phyloP scores from a whole-genome alignment of 2,113 vertebrate genomes.

The Chunga burmeisteri region DNA sequence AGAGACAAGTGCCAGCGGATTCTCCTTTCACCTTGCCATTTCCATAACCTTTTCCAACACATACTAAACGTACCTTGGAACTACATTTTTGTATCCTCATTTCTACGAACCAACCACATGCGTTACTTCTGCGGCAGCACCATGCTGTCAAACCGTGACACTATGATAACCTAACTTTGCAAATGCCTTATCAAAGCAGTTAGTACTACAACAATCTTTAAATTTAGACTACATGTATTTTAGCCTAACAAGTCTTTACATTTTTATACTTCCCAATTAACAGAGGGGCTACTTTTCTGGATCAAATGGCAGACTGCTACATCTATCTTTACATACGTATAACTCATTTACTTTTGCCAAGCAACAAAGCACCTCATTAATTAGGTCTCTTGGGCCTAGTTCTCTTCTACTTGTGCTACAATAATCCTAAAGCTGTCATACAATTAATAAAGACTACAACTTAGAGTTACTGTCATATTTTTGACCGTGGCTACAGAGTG shows the following conservation, averaged over 20 bases:
- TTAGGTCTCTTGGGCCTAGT: background rate
- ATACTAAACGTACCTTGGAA: background rate
- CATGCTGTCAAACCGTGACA: background rate
- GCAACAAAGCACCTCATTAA: conserved; percentile 22
- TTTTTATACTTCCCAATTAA: background rate
- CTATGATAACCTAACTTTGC: background rate
- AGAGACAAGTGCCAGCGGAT: background rate
- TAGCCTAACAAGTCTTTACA: background rate
- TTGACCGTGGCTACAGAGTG: background rate
- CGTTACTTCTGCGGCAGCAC: rapidly evolving
- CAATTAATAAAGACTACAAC: background rate
- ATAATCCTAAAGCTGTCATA: background rate
- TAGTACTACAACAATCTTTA: background rate
- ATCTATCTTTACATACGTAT: background rate
- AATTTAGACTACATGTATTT: background rate
- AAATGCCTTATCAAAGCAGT: background rate
- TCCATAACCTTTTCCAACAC: background rate
- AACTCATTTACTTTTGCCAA: conserved; percentile 1
- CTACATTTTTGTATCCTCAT: background rate
- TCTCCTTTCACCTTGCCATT: background rate
- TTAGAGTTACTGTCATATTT: background rate
- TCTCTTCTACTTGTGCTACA: background rate
- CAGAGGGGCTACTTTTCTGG: background rate
- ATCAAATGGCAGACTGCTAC: conserved; percentile 1
- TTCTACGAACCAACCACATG: background rate